A percentile compares a stretch with the other conserved stretches of the same genome.
These are phyloP conservation scores for Eupristina koningsbergeri DNA, from an alignment of 1,140 invertebrate species.

Conservation along the genomic window DNA sequence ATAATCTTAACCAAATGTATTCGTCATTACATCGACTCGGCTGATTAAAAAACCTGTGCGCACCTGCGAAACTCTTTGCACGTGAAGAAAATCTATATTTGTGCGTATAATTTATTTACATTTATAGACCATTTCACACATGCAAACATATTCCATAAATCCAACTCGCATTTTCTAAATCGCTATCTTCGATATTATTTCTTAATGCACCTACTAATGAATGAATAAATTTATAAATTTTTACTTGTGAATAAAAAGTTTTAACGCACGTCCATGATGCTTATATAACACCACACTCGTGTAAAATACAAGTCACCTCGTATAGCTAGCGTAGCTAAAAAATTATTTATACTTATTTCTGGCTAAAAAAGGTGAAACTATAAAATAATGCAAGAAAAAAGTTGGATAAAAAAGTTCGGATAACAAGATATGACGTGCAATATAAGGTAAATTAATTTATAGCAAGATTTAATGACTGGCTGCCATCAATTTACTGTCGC, in stretches of 20 bases:
- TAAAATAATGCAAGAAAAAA: neutral
- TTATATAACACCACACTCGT: neutral
- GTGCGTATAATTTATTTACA: too few relatives aligned
- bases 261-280: neutral
- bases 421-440: neutral
- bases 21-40: neutral
- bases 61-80: too few relatives aligned
- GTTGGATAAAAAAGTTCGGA: neutral
- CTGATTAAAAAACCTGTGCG: neutral
- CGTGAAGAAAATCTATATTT: too few relatives aligned
- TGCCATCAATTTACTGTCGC: neutral
- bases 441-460: neutral
- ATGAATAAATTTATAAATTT: too few relatives aligned
- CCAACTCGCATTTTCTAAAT: neutral
- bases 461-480: neutral
- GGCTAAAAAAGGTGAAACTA: neutral
- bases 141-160: too few relatives aligned
- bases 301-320: too few relatives aligned
- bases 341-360: neutral
- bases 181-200: neutral
- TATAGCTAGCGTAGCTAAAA: too few relatives aligned
- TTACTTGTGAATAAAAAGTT: neutral
- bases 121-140: too few relatives aligned
- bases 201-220: too few relatives aligned
- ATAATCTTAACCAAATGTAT: neutral